Evolutionary conservation across 2,113 vertebrate species (phyloP).

Genomic region (Typhlomys cinereus): DNA sequence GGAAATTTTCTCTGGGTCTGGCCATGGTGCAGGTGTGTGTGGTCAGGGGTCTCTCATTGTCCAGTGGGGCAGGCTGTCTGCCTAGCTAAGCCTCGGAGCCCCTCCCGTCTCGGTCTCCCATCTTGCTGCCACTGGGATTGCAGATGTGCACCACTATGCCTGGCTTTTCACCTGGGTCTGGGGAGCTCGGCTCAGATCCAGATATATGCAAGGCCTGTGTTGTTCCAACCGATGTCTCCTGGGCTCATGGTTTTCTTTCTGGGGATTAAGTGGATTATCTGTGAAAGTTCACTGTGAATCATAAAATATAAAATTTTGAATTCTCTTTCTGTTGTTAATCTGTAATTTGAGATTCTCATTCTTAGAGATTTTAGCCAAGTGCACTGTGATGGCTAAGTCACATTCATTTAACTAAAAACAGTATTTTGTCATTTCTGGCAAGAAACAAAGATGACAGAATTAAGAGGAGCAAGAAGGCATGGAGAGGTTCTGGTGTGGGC

Average conservation of each 20-base stretch:
- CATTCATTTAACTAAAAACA: conserved; percentile 36
- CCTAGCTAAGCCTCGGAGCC: background rate
- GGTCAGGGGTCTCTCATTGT: background rate
- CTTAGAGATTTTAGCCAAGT: conserved; percentile 25
- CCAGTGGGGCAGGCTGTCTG: no score
- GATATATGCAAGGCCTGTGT: background rate
- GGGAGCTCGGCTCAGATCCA: no score
- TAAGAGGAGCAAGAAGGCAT: background rate
- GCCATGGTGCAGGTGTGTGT: background rate
- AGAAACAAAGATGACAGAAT: background rate
- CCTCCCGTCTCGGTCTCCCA: no score
- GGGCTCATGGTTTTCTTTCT: background rate
- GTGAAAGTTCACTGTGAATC: background rate
- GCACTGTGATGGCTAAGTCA: background rate
- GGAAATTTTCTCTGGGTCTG: no score
- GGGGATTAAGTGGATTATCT: background rate
- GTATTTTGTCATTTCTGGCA: background rate
- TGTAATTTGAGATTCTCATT: conserved; percentile 33
- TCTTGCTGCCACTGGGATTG: no score
- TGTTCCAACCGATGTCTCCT: background rate
- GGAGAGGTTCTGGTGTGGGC: background rate
- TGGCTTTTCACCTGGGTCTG: background rate
- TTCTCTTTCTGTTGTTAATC: background rate
- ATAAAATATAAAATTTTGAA: background rate
- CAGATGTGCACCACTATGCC: background rate